Conservation (phyloP, 2,888 invertebrate genomes). For the Orgyia antiqua region DNA sequence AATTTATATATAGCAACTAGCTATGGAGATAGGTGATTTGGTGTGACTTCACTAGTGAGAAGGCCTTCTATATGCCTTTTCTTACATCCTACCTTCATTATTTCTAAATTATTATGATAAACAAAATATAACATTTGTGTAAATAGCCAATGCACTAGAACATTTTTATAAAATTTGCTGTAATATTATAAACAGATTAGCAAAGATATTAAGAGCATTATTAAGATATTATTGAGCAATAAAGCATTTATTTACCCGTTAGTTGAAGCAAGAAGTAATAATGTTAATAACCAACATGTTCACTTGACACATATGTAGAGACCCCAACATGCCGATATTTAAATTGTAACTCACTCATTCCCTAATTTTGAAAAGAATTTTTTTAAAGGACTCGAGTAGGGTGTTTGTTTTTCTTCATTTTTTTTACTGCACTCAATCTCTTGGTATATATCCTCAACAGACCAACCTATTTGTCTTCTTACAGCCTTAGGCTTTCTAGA, state of each 20-base stretch:
- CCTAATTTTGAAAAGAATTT: constrained; percentile 64
- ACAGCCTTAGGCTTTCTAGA: constrained; percentile 58
- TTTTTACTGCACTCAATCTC: constrained; percentile 69
- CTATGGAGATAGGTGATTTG: too few relatives aligned
- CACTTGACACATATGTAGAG: constrained; percentile 23
- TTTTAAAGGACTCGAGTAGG: constrained; percentile 66
- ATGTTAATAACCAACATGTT: constrained; percentile 17
- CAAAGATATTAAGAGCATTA: too few relatives aligned
- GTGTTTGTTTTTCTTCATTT: constrained; percentile 55
- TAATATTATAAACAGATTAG: too few relatives aligned
- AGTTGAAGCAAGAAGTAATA: constrained; percentile 24
- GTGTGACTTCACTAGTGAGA: too few relatives aligned
- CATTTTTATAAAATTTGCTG: too few relatives aligned
- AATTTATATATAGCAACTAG: too few relatives aligned
- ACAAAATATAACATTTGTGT: too few relatives aligned
- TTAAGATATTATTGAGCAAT: too few relatives aligned
- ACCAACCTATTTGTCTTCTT: constrained; percentile 71
- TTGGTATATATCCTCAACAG: constrained; percentile 71
- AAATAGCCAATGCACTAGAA: too few relatives aligned
- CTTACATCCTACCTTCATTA: too few relatives aligned
- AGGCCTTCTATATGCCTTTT: too few relatives aligned
- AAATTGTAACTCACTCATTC: constrained; percentile 66
- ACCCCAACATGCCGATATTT: constrained; percentile 60
- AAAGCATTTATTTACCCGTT: constrained; percentile 23
- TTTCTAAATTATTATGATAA: too few relatives aligned